Evolutionary conservation across 2,888 invertebrate species (phyloP).

Genomic region (Carcina quercana): DNA sequence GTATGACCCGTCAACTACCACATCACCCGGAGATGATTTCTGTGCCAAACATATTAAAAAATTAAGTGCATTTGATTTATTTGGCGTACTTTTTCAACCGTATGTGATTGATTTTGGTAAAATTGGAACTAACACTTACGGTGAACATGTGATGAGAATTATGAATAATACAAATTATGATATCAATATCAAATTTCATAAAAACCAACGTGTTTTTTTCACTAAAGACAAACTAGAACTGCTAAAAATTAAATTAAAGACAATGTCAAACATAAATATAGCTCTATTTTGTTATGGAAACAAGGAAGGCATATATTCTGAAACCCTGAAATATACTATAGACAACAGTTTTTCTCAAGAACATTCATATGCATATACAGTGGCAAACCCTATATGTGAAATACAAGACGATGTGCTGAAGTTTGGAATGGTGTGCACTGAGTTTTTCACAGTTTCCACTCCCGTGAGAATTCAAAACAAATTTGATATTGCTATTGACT

Average conservation of each 20-base stretch:
- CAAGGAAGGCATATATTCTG: conserved; percentile 33
- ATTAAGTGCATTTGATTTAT: conserved; percentile 36
- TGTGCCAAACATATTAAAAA: conserved; percentile 28
- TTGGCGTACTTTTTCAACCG: conserved; percentile 41
- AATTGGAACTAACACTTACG: conserved; percentile 44
- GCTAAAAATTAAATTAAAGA: conserved; percentile 32
- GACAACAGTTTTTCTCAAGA: conserved; percentile 40
- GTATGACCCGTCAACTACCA: conserved; percentile 13
- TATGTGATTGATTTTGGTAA: conserved; percentile 46
- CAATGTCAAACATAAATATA: conserved; percentile 28
- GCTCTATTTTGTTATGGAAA: conserved; percentile 37
- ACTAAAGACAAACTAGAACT: conserved; percentile 31
- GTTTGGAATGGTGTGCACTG: conserved; percentile 62
- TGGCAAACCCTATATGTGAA: conserved; percentile 39
- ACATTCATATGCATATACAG: conserved; percentile 43
- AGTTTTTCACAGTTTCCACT: conserved; percentile 50
- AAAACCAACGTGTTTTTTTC: conserved; percentile 37
- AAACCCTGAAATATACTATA: conserved; percentile 44
- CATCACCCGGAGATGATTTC: conserved; percentile 25
- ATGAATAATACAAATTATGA: conserved; percentile 45
- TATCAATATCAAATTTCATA: conserved; percentile 32
- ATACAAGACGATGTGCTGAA: conserved; percentile 45
- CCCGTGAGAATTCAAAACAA: conserved; percentile 49
- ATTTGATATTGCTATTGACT: conserved; percentile 46
- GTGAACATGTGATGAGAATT: conserved; percentile 36